Conservation (phyloP, 2,888 invertebrate genomes). For the Latrodectus hesperus region DNA sequence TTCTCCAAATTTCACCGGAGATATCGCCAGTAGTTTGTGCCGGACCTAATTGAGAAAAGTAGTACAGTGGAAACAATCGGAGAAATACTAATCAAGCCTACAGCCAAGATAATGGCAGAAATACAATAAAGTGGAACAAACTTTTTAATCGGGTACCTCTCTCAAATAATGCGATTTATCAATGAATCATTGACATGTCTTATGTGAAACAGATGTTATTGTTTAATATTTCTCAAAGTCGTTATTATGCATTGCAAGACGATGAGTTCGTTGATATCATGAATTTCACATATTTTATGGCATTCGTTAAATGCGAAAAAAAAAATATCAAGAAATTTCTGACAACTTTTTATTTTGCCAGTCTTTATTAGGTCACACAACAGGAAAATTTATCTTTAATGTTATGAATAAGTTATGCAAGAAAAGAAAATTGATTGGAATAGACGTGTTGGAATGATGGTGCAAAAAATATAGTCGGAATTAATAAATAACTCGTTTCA, state of each 20-base stretch:
- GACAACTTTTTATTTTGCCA: not conserved
- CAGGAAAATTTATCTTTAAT: not conserved
- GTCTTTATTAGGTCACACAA: slow-evolving; percentile 20
- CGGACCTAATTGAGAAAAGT: not conserved
- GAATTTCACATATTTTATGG: slow-evolving; percentile 14
- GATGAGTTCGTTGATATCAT: not conserved
- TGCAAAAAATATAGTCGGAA: not conserved
- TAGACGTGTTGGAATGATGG: slow-evolving; percentile 11
- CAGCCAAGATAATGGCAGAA: not conserved
- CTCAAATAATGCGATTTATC: not conserved
- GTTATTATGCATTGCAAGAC: not conserved
- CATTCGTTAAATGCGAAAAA: not conserved
- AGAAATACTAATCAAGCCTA: not conserved
- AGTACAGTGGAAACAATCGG: not conserved
- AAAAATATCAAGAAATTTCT: not conserved
- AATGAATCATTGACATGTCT: not conserved
- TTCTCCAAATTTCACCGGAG: no score
- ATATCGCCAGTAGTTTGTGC: not conserved
- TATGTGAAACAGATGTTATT: not conserved
- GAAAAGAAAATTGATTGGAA: slow-evolving; percentile 12
- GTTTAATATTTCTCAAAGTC: not conserved
- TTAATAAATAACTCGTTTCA: not conserved
- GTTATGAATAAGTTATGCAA: slow-evolving; percentile 7
- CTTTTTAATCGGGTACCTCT: not conserved
- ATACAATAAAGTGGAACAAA: not conserved